phyloP scores from a whole-genome alignment of 2,888 invertebrate species.

The Volucella inanis region DNA sequence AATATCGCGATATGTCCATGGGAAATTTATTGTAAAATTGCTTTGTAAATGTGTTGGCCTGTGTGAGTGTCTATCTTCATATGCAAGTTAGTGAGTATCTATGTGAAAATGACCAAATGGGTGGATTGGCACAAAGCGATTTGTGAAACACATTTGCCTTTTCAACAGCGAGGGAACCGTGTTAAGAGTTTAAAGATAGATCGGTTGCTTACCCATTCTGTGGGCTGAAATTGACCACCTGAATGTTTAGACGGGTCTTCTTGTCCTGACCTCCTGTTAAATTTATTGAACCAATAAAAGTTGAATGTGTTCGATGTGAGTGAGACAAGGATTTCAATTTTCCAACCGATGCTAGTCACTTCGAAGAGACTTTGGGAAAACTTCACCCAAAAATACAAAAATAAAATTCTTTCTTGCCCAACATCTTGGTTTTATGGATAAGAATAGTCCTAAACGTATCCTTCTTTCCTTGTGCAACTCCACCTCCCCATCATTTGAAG shows the following conservation, averaged over 20 bases:
- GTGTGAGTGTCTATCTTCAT: slow-evolving; percentile 22
- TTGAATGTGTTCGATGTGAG: slow-evolving; percentile 45
- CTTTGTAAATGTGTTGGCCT: slow-evolving; percentile 56
- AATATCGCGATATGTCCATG: slow-evolving; percentile 54
- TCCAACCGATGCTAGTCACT: neutral
- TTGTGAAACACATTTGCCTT: slow-evolving; percentile 58
- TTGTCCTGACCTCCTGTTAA: neutral
- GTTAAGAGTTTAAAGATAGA: slow-evolving; percentile 26
- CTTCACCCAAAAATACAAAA: neutral
- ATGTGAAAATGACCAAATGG: slow-evolving; percentile 44
- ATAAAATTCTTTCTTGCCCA: slow-evolving; percentile 17
- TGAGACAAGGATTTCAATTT: slow-evolving; percentile 38
- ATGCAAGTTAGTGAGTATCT: neutral
- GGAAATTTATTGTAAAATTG: slow-evolving; percentile 72
- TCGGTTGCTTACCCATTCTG: slow-evolving; percentile 5
- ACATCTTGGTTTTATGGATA: slow-evolving; percentile 67
- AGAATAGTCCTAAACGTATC: neutral
- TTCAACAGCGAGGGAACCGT: slow-evolving; percentile 19
- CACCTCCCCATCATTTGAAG: neutral
- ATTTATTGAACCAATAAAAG: slow-evolving; percentile 69
- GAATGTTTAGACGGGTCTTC: slow-evolving; percentile 36
- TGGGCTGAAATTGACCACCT: slow-evolving; percentile 66
- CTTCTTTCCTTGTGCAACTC: neutral
- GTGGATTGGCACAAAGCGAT: slow-evolving; percentile 53
- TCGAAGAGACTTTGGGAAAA: slow-evolving; percentile 5